Conservation (phyloP, 2,797 vertebrate genomes). For the Anguilla marmorata region DNA sequence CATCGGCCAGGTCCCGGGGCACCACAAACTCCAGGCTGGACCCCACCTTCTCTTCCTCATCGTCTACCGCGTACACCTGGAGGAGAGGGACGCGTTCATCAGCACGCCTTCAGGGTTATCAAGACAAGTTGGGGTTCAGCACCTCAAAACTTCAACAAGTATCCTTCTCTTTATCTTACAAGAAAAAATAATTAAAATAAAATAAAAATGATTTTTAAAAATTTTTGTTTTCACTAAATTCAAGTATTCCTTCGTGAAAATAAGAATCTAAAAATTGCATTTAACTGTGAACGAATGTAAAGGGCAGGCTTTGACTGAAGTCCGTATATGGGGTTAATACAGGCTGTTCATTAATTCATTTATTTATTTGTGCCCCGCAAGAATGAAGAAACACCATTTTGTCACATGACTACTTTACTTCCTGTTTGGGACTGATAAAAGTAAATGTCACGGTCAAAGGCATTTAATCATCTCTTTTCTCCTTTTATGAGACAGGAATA, state of each 20-base stretch:
- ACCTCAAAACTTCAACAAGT: background rate
- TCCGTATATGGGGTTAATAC: background rate
- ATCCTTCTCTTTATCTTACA: background rate
- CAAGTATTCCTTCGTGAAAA: background rate
- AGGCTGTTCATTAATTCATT: background rate
- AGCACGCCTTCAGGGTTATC: background rate
- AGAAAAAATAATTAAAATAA: background rate
- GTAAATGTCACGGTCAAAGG: background rate
- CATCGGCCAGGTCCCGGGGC: slow-evolving; percentile 85
- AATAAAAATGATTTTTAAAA: no score
- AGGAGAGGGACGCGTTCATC: background rate
- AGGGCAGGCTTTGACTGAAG: background rate
- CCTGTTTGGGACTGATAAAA: background rate
- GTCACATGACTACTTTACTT: background rate
- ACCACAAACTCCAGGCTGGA: slow-evolving; percentile 82
- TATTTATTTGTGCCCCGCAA: background rate
- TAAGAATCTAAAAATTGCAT: background rate
- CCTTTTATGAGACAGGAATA: slow-evolving; percentile 33
- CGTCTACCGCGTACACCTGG: slow-evolving; percentile 83
- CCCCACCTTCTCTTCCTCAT: slow-evolving; percentile 69
- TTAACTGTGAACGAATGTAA: background rate
- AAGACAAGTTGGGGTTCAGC: background rate
- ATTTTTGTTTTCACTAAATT: no score
- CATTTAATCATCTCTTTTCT: slow-evolving; percentile 24
- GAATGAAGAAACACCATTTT: background rate